phyloP scores from a whole-genome alignment of 2,888 invertebrate species.

The Drosophila ustulata region DNA sequence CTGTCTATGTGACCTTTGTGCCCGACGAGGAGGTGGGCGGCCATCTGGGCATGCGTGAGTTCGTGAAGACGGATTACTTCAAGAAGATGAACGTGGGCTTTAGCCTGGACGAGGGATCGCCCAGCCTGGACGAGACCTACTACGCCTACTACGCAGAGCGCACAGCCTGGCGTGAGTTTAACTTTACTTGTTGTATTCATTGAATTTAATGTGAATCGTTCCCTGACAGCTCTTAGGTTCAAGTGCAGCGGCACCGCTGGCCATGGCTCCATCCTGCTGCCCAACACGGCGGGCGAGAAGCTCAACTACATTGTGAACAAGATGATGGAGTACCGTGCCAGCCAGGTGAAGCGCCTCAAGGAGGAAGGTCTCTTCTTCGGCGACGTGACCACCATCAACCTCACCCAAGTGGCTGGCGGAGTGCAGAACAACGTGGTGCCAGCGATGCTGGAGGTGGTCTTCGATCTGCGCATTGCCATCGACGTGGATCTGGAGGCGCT shows the following conservation, averaged over 20 bases:
- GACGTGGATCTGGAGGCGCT: conserved; percentile 86
- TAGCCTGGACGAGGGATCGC: conserved; percentile 92
- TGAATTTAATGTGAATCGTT: no score
- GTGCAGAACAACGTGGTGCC: conserved; percentile 96
- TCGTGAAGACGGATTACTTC: conserved; percentile 89
- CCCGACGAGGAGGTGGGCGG: conserved; percentile 91
- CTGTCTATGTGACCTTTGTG: conserved; percentile 90
- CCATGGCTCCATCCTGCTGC: conserved; percentile 93
- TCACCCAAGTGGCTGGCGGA: conserved; percentile 94
- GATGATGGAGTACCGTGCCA: conserved; percentile 87
- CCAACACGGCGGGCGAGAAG: conserved; percentile 94
- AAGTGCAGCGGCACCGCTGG: conserved; percentile 93
- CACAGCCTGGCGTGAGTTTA: conserved; percentile 88
- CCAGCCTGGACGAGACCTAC: conserved; percentile 88
- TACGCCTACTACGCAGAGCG: conserved; percentile 88
- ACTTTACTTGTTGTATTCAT: no score
- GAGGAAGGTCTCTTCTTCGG: conserved; percentile 86
- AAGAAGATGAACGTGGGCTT: conserved; percentile 89
- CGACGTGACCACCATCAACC: conserved; percentile 94
- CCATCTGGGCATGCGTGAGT: conserved; percentile 89
- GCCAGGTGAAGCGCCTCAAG: conserved; percentile 88
- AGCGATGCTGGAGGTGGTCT: conserved; percentile 90
- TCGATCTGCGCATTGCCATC: conserved; percentile 89
- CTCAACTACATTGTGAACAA: conserved; percentile 89
- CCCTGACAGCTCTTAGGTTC: conserved; percentile 91